Evolutionary conservation across 2,797 vertebrate genomes (phyloP), one percentile per base, ranked within the genome.

Genomic region (Trachops cirrhosus): DNA sequence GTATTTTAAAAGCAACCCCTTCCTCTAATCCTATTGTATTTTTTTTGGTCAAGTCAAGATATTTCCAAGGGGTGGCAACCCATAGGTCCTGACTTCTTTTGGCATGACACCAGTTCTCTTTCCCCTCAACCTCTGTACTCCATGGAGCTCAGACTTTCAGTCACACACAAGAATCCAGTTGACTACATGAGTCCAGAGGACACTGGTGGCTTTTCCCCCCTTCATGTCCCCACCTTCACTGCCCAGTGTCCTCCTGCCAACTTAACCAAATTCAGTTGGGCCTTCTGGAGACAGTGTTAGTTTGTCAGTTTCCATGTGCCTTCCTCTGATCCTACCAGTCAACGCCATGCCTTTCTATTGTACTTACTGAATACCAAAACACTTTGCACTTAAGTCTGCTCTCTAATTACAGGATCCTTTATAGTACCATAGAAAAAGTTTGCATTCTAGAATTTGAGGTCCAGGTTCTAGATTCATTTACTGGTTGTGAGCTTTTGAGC

Each of bases 361-460:
- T 16, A 67, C 44, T 91, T 64, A 85, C 10, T 73, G 14, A 88
- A 86, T 74, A 88, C 18, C 34, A 67, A 75, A 62, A 41, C 59
- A 32, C 19, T 78, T 95, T 93, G 74, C 86, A 78, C 32, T 89
- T 77, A 32, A 54, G 90, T 89, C 70, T 86, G 73, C 77, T 93
- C 62, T 79, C 62, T 79, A 75, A 54, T 44, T 74, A 75, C 24
- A 26, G 54, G 24, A 62, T 8, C 46, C 57, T 93, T 71, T 68
- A 34, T 64, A 48, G 41, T 71, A 57, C 24, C 73, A 68, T 39
- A 78, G 68, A 68, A 86, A 94, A 39, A 74, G 37, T 82, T 82
- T 67, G 37, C 46, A 68, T 70, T 71, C 46, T 89, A 68, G 73
- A 94, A 95, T 87, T 77, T 9, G 1, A 95, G 70, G 54, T 68